Evolutionary conservation across 2,888 invertebrate species (phyloP), one percentile per base, ranked within the genome.

Genomic region (Leistus spinibarbis): DNA sequence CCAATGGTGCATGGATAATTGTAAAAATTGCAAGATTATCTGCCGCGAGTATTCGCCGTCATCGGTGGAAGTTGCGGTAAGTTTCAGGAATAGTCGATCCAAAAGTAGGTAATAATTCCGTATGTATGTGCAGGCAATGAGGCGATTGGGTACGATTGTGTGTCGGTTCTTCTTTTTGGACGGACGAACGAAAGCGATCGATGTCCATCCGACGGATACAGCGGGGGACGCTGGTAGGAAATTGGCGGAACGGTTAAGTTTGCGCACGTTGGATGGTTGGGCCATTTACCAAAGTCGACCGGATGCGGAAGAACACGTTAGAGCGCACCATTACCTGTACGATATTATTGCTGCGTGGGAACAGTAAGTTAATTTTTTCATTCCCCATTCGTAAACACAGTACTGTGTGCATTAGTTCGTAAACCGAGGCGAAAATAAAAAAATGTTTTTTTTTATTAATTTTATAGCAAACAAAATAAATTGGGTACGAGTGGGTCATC

Each of bases 331-430:
- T 84, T 98, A 96, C 83, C 86, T 98, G 0, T 96, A 97, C 80
- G 98, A 98, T 85, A 93, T 98, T 60, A 95, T 98, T 79, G 95
- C 97, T 0, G 93, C 94, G 13, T 98, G 98, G 98, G 97, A 98
- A 87, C 90, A 93, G 92, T 93, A 83, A 89, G 91, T 87, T 57
- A 60, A 69, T 53, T 64, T 20, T 53, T 23, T 27, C 53, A 9
- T 53, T 9, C 7, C 10, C 10, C 53, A 53, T 53, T n/a, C n/a
- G n/a, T n/a, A n/a, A n/a, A n/a, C 7, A 53, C 53, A 53, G 53
- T 53, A 9, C 53, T 53, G 7, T 53, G 9, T 53, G 53, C 53
- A 9, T 53, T 7, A 53, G n/a, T n/a, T n/a, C n/a, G n/a, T n/a
- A n/a, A n/a, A n/a, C n/a, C n/a, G n/a, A n/a, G n/a, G n/a, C 27